phyloP scores from a whole-genome alignment of 1,140 invertebrate species.

The Gonioctena quinquepunctata region DNA sequence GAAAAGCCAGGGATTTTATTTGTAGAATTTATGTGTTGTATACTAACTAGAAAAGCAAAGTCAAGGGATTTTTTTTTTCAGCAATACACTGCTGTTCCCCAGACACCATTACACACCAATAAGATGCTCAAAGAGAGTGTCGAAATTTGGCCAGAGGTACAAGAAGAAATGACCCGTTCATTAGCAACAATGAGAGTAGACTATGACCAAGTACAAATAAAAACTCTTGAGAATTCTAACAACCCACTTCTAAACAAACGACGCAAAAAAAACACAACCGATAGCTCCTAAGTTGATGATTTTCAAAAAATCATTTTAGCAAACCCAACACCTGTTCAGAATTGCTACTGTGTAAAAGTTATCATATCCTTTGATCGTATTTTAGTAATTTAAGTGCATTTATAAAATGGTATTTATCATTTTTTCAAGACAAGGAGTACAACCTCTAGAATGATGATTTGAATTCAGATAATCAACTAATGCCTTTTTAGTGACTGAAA shows the following conservation, averaged over 20 bases:
- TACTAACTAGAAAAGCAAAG: no score
- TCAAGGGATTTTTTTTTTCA: no score
- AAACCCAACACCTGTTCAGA: not conserved
- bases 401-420: not conserved
- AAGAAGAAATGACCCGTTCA: conserved; percentile 98
- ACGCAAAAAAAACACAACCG: conserved; percentile 57
- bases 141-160: conserved; percentile 93
- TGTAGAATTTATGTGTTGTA: no score
- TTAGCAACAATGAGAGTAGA: conserved; percentile 96
- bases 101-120: conserved; percentile 90
- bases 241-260: conserved; percentile 90
- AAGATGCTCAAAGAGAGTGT: conserved; percentile 86
- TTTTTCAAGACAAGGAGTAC: no score
- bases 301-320: not conserved
- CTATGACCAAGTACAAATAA: conserved; percentile 88
- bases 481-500: no score
- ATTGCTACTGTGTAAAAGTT: not conserved
- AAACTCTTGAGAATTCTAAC: conserved; percentile 87
- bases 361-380: not conserved
- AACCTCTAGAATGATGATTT: no score
- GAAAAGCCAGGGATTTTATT: no score
- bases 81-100: conserved; percentile 87
- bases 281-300: not conserved
- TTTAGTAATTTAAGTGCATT: not conserved
- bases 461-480: no score